phyloP scores from a whole-genome alignment of 1,140 invertebrate genomes.

The Drosophila littoralis region DNA sequence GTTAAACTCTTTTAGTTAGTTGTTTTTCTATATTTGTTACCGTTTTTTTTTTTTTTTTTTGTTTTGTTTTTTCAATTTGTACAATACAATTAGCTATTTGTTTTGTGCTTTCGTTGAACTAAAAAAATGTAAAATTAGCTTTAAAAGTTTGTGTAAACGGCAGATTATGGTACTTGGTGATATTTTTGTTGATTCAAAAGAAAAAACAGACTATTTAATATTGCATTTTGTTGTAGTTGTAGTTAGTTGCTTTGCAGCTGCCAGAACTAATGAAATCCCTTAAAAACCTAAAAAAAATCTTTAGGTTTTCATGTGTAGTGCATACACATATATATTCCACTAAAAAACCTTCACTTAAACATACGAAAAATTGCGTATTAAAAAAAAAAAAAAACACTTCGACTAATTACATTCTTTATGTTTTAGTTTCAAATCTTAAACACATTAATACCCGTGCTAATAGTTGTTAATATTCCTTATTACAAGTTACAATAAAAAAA shows the following conservation, averaged over 20 bases:
- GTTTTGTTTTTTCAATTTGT: slow-evolving; percentile 43
- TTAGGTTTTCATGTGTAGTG: neutral
- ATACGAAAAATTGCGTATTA: slow-evolving; percentile 30
- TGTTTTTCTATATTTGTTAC: slow-evolving; percentile 3
- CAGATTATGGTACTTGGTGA: slow-evolving; percentile 47
- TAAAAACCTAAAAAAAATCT: slow-evolving; percentile 47
- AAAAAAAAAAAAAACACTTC: slow-evolving; percentile 29
- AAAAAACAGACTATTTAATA: slow-evolving; percentile 66
- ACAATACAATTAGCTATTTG: slow-evolving; percentile 44
- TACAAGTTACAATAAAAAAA: slow-evolving; percentile 37
- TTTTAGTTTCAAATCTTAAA: slow-evolving; percentile 59
- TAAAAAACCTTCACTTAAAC: slow-evolving; percentile 35
- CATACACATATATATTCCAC: slow-evolving; percentile 1
- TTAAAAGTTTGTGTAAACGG: slow-evolving; percentile 54
- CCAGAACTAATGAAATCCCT: slow-evolving; percentile 24
- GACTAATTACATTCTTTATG: slow-evolving; percentile 50
- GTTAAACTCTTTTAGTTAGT: slow-evolving; percentile 4
- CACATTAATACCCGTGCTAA: slow-evolving; percentile 77
- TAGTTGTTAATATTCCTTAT: slow-evolving; percentile 54
- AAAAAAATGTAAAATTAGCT: slow-evolving; percentile 62
- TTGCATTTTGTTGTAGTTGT: slow-evolving; percentile 51
- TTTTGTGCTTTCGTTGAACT: slow-evolving; percentile 25
- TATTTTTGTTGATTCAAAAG: slow-evolving; percentile 28
- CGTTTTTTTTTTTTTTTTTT: slow-evolving; percentile 15
- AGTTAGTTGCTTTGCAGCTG: slow-evolving; percentile 34